Percentiles rank a stretch among this genome's conserved stretches.
Conservation (phyloP, 2,888 invertebrate genomes). For the Magallana nippona region DNA sequence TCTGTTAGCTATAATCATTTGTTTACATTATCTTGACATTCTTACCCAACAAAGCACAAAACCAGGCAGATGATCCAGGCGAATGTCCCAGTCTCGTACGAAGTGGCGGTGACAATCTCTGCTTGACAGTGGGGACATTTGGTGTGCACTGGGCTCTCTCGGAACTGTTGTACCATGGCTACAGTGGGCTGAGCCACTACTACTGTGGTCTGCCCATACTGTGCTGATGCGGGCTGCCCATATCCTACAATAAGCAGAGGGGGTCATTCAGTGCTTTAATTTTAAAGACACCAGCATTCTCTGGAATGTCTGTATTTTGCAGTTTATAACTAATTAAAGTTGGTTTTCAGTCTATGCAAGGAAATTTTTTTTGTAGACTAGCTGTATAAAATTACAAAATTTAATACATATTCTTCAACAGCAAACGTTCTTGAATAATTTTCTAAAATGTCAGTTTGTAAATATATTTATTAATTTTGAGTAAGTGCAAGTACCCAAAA, state of each 20-base stretch:
- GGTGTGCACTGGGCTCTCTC: slow-evolving; percentile 70
- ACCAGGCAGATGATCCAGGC: slow-evolving; percentile 75
- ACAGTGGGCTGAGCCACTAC: slow-evolving; percentile 68
- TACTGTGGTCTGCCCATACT: slow-evolving; percentile 62
- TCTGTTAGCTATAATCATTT: no score
- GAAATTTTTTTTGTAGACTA: no score
- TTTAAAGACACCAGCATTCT: no score
- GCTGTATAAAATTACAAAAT: no score
- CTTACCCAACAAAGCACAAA: slow-evolving; percentile 76
- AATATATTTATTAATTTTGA: no score
- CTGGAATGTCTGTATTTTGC: no score
- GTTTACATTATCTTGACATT: not conserved
- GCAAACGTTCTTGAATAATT: no score
- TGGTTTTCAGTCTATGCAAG: no score
- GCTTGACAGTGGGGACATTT: slow-evolving; percentile 76
- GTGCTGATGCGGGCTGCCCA: slow-evolving; percentile 48
- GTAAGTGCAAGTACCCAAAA: no score
- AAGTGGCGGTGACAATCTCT: slow-evolving; percentile 72
- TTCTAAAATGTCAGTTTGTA: no score
- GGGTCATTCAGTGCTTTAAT: not conserved
- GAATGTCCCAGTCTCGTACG: slow-evolving; percentile 75
- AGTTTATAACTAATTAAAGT: no score
- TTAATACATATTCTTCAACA: no score
- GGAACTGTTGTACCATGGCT: slow-evolving; percentile 68
- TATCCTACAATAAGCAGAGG: slow-evolving; percentile 50